These are phyloP conservation scores for Melangyna quadrimaculata DNA, from an alignment of 2,888 invertebrate species.

Conservation along the genomic window DNA sequence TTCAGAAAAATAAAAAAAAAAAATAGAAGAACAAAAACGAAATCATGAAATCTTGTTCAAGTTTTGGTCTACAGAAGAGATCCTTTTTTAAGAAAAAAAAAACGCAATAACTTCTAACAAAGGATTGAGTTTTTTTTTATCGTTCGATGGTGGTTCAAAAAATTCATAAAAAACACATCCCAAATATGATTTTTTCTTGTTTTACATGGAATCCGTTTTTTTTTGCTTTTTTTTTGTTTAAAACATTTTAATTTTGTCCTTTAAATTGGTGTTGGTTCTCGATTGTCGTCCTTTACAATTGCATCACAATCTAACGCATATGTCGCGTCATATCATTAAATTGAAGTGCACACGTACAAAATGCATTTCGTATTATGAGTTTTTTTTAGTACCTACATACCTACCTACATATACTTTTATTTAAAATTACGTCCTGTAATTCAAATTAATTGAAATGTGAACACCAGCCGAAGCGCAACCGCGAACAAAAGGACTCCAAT, in stretches of 20 bases:
- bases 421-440: conserved; percentile 45
- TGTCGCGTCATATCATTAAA: conserved; percentile 69
- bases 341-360: conserved; percentile 56
- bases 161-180: conserved; percentile 21
- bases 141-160: conserved; percentile 38
- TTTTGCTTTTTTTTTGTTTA: not conserved
- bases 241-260: conserved; percentile 62
- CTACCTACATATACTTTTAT: not conserved
- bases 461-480: conserved; percentile 51
- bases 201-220: conserved; percentile 44
- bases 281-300: conserved; percentile 44
- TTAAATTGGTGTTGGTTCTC: conserved; percentile 58
- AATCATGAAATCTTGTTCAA: conserved; percentile 53
- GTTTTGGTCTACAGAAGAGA: conserved; percentile 36
- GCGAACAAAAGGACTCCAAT: conserved; percentile 62
- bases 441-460: conserved; percentile 70
- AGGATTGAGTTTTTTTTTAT: conserved; percentile 51
- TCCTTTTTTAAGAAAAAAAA: conserved; percentile 18
- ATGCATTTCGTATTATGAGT: conserved; percentile 51
- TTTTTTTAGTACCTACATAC: too few species aligned
- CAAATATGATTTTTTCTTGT: conserved; percentile 42
- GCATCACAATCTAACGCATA: conserved; percentile 64
- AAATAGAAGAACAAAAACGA: not conserved
- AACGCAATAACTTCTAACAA: conserved; percentile 57
- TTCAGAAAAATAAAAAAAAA: conserved; percentile 12